phyloP scores from a whole-genome alignment of 2,113 vertebrate genomes.

The Xiphophorus hellerii region DNA sequence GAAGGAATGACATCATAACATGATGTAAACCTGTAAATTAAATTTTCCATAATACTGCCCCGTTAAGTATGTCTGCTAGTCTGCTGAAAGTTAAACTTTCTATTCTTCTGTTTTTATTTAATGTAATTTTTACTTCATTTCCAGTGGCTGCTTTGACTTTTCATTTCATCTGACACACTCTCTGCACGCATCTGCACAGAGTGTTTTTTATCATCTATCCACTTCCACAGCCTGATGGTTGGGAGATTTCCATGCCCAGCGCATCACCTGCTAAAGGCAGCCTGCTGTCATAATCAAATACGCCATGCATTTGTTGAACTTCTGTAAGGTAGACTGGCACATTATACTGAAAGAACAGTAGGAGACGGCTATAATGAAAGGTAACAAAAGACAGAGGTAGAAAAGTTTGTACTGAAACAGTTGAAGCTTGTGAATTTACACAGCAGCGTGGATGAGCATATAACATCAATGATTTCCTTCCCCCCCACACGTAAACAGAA shows the following conservation, averaged over 20 bases:
- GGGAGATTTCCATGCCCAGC: constrained; percentile 14
- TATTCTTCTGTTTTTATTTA: constrained; percentile 2
- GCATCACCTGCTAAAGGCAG: constrained; percentile 13
- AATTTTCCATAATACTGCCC: no score
- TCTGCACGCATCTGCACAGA: constrained; percentile 25
- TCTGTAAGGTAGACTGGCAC: constrained; percentile 3
- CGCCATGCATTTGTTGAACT: constrained; percentile 23
- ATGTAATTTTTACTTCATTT: constrained; percentile 26
- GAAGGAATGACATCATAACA: no score
- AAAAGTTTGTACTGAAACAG: neutral
- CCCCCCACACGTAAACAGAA: no score
- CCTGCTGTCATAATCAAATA: constrained; percentile 51
- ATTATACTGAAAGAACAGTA: neutral
- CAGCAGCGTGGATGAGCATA: no score
- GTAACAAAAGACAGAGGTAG: neutral
- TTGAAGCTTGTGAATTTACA: neutral
- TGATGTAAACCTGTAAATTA: no score
- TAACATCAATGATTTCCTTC: no score
- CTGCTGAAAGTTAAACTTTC: constrained; percentile 10
- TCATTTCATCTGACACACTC: constrained; percentile 49
- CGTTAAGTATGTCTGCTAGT: constrained; percentile 5
- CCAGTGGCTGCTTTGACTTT: constrained; percentile 13
- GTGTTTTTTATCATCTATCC: constrained; percentile 24
- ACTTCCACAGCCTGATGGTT: constrained; percentile 17
- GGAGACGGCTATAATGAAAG: constrained; percentile 19